phyloP scores from a whole-genome alignment of 2,113 vertebrate species.

The Nesogale talazaci region DNA sequence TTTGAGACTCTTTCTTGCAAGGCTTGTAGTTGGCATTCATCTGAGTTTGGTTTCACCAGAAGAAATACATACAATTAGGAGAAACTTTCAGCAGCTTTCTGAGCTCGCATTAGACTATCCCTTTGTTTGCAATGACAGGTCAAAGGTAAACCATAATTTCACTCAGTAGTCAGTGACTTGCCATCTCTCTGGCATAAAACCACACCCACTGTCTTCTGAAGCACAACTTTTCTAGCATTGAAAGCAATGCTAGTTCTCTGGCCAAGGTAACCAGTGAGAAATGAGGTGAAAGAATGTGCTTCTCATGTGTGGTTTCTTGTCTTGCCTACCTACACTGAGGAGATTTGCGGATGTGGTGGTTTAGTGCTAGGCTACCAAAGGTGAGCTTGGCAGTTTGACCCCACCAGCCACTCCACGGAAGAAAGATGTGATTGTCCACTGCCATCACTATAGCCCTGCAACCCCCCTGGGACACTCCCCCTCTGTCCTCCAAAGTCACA shows the following conservation, averaged over 20 bases:
- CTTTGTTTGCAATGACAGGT: neutral
- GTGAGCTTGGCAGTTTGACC: neutral
- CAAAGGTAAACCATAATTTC: constrained; percentile 21
- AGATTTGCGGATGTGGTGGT: neutral
- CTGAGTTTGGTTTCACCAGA: constrained; percentile 10
- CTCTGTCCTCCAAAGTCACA: neutral
- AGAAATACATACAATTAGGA: neutral
- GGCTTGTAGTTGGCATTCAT: neutral
- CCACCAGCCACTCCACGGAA: neutral
- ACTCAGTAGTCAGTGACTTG: neutral
- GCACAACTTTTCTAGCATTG: neutral
- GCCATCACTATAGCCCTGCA: neutral
- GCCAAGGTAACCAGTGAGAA: constrained; percentile 5
- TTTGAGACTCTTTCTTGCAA: neutral
- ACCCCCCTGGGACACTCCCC: neutral
- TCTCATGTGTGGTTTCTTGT: neutral
- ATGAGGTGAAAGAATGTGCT: neutral
- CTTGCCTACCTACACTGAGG: neutral
- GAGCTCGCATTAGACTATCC: neutral
- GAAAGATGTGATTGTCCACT: neutral
- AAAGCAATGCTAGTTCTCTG: neutral
- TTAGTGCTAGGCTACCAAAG: neutral
- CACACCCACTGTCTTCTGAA: neutral
- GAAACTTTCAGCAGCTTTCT: neutral
- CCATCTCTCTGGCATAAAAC: neutral